A percentile compares a stretch with the other conserved stretches of the same genome.
Conservation (phyloP, 2,797 vertebrate species). For the Acomys russatus region DNA sequence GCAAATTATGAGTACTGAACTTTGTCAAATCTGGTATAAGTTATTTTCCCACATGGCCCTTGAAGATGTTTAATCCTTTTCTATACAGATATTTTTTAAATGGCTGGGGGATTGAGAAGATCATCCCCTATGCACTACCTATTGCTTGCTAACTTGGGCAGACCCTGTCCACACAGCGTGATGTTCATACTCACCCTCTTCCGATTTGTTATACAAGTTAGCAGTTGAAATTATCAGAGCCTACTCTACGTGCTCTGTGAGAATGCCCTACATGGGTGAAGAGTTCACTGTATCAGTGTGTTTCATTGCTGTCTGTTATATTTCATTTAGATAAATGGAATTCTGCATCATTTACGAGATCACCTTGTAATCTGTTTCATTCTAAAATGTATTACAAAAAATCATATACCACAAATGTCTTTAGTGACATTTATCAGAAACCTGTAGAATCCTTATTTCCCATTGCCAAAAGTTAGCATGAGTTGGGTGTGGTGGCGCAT, state of each 20-base stretch:
- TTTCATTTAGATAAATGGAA: background rate
- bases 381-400: background rate
- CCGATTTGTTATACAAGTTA: background rate
- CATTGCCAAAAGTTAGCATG: background rate
- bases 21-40: background rate
- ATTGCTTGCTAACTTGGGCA: background rate
- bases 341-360: background rate
- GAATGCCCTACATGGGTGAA: background rate
- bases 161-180: background rate
- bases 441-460: background rate
- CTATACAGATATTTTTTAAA: background rate
- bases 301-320: conserved; percentile 7
- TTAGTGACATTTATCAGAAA: background rate
- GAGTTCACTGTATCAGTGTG: background rate
- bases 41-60: conserved; percentile 13
- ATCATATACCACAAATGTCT: background rate
- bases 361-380: background rate
- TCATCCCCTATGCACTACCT: background rate
- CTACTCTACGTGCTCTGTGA: background rate
- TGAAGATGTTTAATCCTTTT: background rate
- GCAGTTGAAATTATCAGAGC: background rate
- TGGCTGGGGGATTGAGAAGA: background rate
- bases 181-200: conserved; percentile 2
- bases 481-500: too few species aligned
- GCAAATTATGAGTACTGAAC: conserved; percentile 39